Evolutionary conservation across 2,113 vertebrate species (phyloP), one percentile per base, ranked within the genome.

Genomic region (Heloderma charlesbogerti): DNA sequence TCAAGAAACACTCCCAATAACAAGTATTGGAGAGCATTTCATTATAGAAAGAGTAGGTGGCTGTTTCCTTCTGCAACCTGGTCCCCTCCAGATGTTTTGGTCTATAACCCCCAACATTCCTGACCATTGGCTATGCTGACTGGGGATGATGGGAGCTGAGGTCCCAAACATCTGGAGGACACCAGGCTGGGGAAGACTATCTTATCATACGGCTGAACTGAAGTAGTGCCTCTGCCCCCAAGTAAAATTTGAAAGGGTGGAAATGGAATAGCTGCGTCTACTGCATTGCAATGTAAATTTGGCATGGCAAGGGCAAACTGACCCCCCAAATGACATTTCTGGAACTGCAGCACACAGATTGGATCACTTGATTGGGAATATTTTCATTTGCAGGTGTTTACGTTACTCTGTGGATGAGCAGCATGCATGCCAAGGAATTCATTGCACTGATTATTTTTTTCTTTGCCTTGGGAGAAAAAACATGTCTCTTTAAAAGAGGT

Each of bases 401-500:
- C 51, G 29, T 34, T 31, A 18, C 27, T 18, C 71, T 72, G 71
- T 13, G 34, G 31, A 72, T 63, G 60, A 34, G 34, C 9, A 95
- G 83, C 16, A 69, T 8, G 80, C 18, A 88, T 57, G 4, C 25
- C 54, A 80, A 88, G 31, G 88, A 87, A 91, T 60, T 2, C 82
- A 71, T 95, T 92, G 34, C 3, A 22, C 92, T 75, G 12, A 34
- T 9, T 1, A 27, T 80, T 82, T 72, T 60, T 84, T 92, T 86
- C 25, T 37, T 27, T 89, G 45, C 82, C 63, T 71, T 27, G 16
- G 57, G 88, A 69, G n/a, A n/a, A 82, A 1, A 7, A 27, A 71
- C 63, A 1, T 88, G 87, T 48, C 5, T 75, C 60, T 92, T 94
- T 89, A 84, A 45, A 92, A 92, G 31, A 84, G 71, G 6, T 79